Evolutionary conservation across 2,113 vertebrate genomes (phyloP), one percentile per base, ranked within the genome.

Genomic region (Tragelaphus scriptus): DNA sequence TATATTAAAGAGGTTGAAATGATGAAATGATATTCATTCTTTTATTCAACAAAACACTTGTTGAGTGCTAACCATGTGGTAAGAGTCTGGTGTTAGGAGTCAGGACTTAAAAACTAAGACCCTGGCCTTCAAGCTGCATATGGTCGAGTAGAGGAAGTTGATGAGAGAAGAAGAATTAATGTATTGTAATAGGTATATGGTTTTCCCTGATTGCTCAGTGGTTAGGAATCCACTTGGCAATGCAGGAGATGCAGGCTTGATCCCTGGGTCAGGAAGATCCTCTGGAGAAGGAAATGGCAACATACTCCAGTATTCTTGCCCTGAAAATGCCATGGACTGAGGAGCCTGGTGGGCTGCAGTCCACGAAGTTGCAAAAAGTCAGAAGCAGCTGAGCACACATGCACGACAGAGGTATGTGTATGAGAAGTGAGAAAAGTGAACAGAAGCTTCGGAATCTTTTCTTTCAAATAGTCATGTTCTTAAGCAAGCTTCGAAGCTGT

Each of bases 91-190:
- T 88, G 19, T 68, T 85, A 17, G 19, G 19, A 53, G 40, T 10
- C 44, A 9, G 88, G 16, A 12, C 25, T 87, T 80, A 56, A 55
- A 79, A 91, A 36, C 3, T 63, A 94, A 59, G 32, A 16, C 6
- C 17, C 25, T 49, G 28, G 21, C 17, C 23, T 92, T 75, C 3
- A 47, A 55, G 65, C 23, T 88, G 6, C 5, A 17, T 14, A 2
- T 2, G n/a, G 47, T 26, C 7, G 5, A 19, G 3, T 32, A 28
- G 9, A 1, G 2, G 25, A 81, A 10, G 23, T 10, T 2, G 26
- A 5, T 32, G 4, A 44, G 25, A 79, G 68, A 89, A 81, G 75
- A 90, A 23, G 49, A 65, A 59, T 44, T 5, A 47, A 44, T 55
- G 4, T 11, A 40, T 40, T 30, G 14, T 44, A 71, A 19, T 25